phyloP scores from a whole-genome alignment of 2,888 invertebrate species.

The Muschampia plurimacula region DNA sequence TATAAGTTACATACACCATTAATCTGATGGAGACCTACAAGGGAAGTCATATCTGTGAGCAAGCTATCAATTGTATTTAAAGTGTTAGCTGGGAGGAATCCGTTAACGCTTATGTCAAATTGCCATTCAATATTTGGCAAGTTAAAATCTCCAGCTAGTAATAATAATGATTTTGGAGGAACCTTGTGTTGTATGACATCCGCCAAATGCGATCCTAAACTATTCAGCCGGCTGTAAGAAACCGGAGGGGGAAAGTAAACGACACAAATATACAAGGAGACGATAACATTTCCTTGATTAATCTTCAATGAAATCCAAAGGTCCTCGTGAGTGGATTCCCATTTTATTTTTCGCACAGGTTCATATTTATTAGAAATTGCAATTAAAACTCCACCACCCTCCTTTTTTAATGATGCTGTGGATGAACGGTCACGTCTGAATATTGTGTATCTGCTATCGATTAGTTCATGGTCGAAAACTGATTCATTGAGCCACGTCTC shows the following conservation, averaged over 20 bases:
- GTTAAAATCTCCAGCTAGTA: conserved; percentile 20
- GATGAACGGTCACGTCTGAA: conserved; percentile 22
- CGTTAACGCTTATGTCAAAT: not conserved
- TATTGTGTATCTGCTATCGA: conserved; percentile 19
- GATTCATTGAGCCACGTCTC: conserved; percentile 25
- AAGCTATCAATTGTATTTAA: not conserved
- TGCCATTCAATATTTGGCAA: conserved; percentile 18
- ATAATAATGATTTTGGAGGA: not conserved
- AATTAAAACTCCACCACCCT: not conserved
- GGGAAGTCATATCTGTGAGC: not conserved
- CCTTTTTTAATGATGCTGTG: not conserved
- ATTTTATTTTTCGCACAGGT: conserved; percentile 10
- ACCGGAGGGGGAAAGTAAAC: conserved; percentile 18
- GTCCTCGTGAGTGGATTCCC: conserved; percentile 18
- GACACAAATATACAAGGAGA: conserved; percentile 2
- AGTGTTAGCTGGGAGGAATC: conserved; percentile 9
- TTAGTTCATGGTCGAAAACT: conserved; percentile 23
- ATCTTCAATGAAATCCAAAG: conserved; percentile 2
- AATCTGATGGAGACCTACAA: conserved; percentile 1
- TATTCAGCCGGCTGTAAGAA: not conserved
- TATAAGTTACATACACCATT: conserved; percentile 5
- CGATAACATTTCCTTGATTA: not conserved
- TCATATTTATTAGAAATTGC: conserved; percentile 10
- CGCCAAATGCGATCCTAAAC: not conserved
- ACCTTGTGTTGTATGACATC: conserved; percentile 4